Evolutionary conservation across 2,888 invertebrate genomes (phyloP).

Genomic region (Campopleginae sp.): DNA sequence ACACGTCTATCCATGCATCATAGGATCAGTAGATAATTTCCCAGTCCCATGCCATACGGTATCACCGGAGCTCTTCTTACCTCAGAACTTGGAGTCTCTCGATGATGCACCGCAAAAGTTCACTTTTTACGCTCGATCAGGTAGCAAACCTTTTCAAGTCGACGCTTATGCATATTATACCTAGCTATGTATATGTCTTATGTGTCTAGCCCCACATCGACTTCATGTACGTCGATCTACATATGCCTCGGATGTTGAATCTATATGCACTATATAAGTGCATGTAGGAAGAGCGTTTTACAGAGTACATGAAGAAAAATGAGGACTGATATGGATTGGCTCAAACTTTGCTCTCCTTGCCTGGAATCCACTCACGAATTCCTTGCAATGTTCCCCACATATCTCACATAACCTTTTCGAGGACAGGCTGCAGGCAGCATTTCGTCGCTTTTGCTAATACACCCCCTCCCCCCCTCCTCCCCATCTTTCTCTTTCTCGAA

Average conservation of each 20-base stretch:
- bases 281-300: constrained; percentile 8
- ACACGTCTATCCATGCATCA: constrained; percentile 66
- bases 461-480: constrained; percentile 19
- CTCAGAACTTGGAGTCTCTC: constrained; percentile 3
- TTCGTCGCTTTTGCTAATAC: constrained; percentile 44
- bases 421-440: constrained; percentile 19
- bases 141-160: constrained; percentile 35
- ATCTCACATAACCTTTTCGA: constrained; percentile 1
- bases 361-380: constrained; percentile 58
- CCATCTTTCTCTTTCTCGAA: constrained; percentile 6
- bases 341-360: constrained; percentile 8
- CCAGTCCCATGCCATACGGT: constrained; percentile 42
- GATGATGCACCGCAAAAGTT: constrained; percentile 60
- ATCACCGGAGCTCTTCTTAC: constrained; percentile 31
- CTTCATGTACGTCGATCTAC: neutral
- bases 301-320: constrained; percentile 29
- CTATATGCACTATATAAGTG: neutral
- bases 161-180: constrained; percentile 5
- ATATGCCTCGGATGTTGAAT: neutral
- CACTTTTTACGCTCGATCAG: constrained; percentile 58
- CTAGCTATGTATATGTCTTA: neutral
- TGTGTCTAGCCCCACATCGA: neutral
- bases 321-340: constrained; percentile 42
- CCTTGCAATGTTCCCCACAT: constrained; percentile 39
- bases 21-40: constrained; percentile 64